Evolutionary conservation across 2,113 vertebrate genomes (phyloP).

Genomic region (Saguinus imperator): DNA sequence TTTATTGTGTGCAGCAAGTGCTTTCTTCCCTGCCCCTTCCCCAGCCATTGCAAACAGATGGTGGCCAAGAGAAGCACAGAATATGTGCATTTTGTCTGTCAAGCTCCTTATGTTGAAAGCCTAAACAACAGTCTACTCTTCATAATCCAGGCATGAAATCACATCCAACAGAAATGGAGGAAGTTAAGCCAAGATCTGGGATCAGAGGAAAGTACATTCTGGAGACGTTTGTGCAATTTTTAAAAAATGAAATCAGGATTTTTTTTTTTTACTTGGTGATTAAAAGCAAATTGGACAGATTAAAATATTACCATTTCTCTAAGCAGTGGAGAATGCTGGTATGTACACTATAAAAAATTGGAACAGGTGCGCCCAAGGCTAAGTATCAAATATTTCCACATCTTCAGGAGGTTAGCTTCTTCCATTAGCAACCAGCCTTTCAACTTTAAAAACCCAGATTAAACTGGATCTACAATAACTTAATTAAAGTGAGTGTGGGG

Average conservation of each 20-base stretch:
- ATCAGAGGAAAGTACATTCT: conserved; percentile 44
- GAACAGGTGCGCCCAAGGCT: conserved; percentile 82
- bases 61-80: conserved; percentile 58
- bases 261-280: conserved; percentile 66
- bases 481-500: conserved; percentile 82
- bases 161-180: conserved; percentile 59
- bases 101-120: conserved; percentile 70
- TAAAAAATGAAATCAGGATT: conserved; percentile 61
- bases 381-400: conserved; percentile 74
- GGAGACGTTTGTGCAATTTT: conserved; percentile 40
- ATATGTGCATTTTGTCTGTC: conserved; percentile 73
- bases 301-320: conserved; percentile 83
- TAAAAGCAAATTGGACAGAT: conserved; percentile 82
- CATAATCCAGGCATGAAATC: conserved; percentile 64
- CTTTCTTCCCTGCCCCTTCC: neutral
- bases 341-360: conserved; percentile 80
- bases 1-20: neutral
- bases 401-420: conserved; percentile 71
- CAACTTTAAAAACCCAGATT: conserved; percentile 78
- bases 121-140: conserved; percentile 65
- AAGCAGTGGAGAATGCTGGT: conserved; percentile 73
- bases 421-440: conserved; percentile 76
- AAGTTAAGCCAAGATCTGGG: conserved; percentile 66
- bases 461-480: conserved; percentile 80
- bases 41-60: conserved; percentile 75